Percentiles rank a stretch among this genome's conserved stretches.
Evolutionary conservation across 2,888 invertebrate species (phyloP).

Genomic region (Hydropsyche betteni): DNA sequence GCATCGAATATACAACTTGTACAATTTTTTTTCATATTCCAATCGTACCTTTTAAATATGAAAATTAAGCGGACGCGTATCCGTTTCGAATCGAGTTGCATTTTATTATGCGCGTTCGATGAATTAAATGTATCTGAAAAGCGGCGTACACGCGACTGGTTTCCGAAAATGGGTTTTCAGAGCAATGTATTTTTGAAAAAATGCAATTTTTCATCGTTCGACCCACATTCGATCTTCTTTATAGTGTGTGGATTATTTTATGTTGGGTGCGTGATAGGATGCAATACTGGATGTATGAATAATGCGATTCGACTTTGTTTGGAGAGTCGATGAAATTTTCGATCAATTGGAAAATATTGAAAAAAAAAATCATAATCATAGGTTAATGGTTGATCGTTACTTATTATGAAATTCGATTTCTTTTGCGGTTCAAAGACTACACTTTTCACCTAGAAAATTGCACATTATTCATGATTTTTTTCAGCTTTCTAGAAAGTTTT

Average conservation of each 20-base stretch:
- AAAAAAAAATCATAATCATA: not conserved
- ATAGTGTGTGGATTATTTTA: not conserved
- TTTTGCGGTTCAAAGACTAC: constrained; percentile 10
- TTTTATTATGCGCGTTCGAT: too few relatives aligned
- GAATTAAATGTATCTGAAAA: not conserved
- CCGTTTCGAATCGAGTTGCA: too few relatives aligned
- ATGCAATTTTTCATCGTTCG: too few relatives aligned
- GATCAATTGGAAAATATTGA: not conserved
- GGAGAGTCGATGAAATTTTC: too few relatives aligned
- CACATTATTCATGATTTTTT: constrained; percentile 3
- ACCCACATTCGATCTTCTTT: too few relatives aligned
- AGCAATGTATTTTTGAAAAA: not conserved
- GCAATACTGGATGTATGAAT: too few relatives aligned
- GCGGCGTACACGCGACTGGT: constrained; percentile 16
- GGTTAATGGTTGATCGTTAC: not conserved
- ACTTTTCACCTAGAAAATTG: not conserved
- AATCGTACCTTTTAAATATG: too few relatives aligned
- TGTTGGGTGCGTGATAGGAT: not conserved
- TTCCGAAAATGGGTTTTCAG: constrained; percentile 34
- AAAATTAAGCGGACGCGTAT: too few relatives aligned
- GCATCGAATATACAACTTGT: too few relatives aligned
- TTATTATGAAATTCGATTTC: constrained; percentile 11
- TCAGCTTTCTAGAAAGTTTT: constrained; percentile 11
- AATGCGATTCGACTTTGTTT: too few relatives aligned
- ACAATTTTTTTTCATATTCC: too few relatives aligned